Evolutionary conservation across 2,797 vertebrate species (phyloP), one percentile per base, ranked within the genome.

Genomic region (Enoplosus armatus): DNA sequence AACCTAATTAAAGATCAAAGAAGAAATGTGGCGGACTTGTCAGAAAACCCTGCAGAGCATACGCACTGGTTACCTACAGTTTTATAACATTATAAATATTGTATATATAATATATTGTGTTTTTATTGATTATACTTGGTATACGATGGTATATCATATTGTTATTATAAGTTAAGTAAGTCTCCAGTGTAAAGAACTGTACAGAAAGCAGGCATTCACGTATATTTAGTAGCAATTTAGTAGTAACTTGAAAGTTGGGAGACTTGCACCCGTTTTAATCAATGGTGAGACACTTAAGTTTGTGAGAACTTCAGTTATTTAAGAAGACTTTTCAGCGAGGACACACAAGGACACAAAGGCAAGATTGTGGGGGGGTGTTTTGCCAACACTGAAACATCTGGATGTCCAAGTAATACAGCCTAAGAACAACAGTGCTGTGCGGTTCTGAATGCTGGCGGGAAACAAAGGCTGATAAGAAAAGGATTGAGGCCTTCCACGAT

Each of bases 1-100:
- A 60, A 43, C 55, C 72, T 75, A 48, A 87, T 60, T 65, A 82
- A 74, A 74, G 54, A 75, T 71, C 50, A 67, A 61, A 82, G 50
- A 62, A 62, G 63, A 74, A 69, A 66, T 12, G 24, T n/a, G 20
- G 6, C 2, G 1, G 22, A 69, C 33, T 55, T 45, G 43, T 5
- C 45, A 24, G 62, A 54, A 75, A 37, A 59, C 35, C 35, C 45
- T 54, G 69, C 43, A 53, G 22, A 47, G 53, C 14, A 6, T 0
- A 22, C 35, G 14, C 14, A 56, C 16, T 10, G 24, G 11, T 11
- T 41, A 45, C n/a, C 27, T 65, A 16, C 6, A 35, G 41, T 31
- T 62, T 64, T 41, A 51, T 33, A 61, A 24, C 5, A 8, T 14
- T 20, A 20, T 6, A 53, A 45, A 31, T 39, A 39, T 45, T 53